Evolutionary conservation across 2,797 vertebrate genomes (phyloP).

Genomic region (Sitta carolinensis): DNA sequence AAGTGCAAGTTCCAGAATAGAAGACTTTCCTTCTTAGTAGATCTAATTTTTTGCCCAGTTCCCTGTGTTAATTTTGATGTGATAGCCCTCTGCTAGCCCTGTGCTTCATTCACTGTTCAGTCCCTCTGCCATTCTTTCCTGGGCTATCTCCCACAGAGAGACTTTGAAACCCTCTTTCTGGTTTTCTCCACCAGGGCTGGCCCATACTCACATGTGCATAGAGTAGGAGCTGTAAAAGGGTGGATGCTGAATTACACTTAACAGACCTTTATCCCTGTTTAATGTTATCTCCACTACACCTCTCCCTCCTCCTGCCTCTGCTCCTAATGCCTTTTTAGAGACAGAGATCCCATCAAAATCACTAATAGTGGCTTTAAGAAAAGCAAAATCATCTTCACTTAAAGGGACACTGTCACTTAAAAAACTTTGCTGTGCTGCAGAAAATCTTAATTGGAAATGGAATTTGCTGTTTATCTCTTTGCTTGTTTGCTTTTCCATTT

Average conservation of each 20-base stretch:
- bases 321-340: constrained; percentile 45
- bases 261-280: constrained; percentile 41
- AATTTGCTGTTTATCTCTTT: background rate
- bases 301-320: constrained; percentile 38
- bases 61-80: background rate
- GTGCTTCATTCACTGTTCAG: background rate
- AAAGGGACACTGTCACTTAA: constrained; percentile 72
- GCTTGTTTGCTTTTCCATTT: background rate
- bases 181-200: background rate
- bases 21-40: background rate
- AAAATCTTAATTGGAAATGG: background rate
- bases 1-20: background rate
- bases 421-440: background rate
- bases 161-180: background rate
- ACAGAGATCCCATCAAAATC: constrained; percentile 38
- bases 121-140: background rate
- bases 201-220: background rate
- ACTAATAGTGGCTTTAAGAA: constrained; percentile 51
- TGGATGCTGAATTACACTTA: constrained; percentile 70
- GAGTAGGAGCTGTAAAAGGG: constrained; percentile 77
- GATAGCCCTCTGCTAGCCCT: background rate
- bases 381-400: constrained; percentile 47
- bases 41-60: background rate
- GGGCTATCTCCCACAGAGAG: background rate
- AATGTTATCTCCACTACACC: constrained; percentile 36